phyloP scores from a whole-genome alignment of 2,113 vertebrate genomes.

The Cyprinodon brontotheroides region DNA sequence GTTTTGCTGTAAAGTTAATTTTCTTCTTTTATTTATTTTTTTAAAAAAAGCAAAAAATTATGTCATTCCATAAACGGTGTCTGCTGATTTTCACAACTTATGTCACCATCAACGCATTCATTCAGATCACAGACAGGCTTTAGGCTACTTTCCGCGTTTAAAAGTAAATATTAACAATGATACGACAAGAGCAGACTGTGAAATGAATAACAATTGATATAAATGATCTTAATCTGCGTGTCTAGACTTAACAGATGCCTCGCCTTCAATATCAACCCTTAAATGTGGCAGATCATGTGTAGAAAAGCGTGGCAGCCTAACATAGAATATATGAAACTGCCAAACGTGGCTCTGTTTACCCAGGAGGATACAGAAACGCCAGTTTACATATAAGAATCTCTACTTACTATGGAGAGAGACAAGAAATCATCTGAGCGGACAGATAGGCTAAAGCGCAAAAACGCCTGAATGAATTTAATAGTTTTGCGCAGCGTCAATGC shows the following conservation, averaged over 20 bases:
- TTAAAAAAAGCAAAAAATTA: neutral
- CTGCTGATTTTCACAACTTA: constrained; percentile 52
- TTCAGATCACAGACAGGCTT: constrained; percentile 15
- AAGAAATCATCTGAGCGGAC: constrained; percentile 36
- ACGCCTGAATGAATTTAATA: constrained; percentile 12
- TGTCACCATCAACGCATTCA: constrained; percentile 47
- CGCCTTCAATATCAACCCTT: neutral
- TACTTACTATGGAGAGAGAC: constrained; percentile 61
- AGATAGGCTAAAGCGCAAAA: constrained; percentile 20
- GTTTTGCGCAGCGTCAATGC: constrained; percentile 27
- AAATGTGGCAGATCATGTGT: constrained; percentile 5
- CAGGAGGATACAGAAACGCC: constrained; percentile 36
- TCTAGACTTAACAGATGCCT: constrained; percentile 2
- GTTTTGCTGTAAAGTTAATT: too few species aligned
- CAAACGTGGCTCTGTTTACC: constrained; percentile 38
- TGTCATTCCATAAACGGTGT: constrained; percentile 63
- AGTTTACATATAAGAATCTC: constrained; percentile 49
- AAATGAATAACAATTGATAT: constrained; percentile 18
- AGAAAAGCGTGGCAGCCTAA: constrained; percentile 14
- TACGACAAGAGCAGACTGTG: constrained; percentile 6
- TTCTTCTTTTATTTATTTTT: too few species aligned
- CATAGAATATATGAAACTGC: constrained; percentile 54
- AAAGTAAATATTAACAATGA: neutral
- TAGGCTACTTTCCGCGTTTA: constrained; percentile 6
- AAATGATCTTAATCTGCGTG: constrained; percentile 21